These are phyloP conservation scores for Chascanopsetta lugubris DNA, from an alignment of 2,113 vertebrate genomes.

Conservation along the genomic window DNA sequence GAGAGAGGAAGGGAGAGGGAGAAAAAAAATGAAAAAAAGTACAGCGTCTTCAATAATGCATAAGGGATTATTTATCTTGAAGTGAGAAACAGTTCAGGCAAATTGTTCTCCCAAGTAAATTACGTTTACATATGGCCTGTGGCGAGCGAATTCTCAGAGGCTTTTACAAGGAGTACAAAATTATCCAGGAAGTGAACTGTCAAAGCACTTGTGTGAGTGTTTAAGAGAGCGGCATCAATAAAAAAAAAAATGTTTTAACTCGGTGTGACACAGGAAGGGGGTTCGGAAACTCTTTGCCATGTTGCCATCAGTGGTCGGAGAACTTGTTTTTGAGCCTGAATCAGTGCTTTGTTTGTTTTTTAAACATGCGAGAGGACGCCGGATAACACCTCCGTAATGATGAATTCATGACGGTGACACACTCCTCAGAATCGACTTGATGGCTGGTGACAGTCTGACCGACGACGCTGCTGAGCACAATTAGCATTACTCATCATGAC, in stretches of 20 bases:
- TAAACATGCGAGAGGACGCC: background rate
- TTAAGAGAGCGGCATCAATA: slow-evolving; percentile 27
- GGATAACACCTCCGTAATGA: slow-evolving; percentile 4
- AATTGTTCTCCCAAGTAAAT: slow-evolving; percentile 74
- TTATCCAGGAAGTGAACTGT: slow-evolving; percentile 53
- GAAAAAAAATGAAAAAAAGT: background rate
- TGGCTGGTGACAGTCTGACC: slow-evolving; percentile 72
- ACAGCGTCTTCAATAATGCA: slow-evolving; percentile 63
- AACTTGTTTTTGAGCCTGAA: background rate
- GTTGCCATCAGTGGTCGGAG: too few species aligned
- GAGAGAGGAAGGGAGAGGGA: too few species aligned
- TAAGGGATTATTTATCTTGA: slow-evolving; percentile 71
- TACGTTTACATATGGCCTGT: slow-evolving; percentile 62
- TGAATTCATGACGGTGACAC: slow-evolving; percentile 39
- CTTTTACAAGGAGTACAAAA: slow-evolving; percentile 43
- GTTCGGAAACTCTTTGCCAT: too few species aligned
- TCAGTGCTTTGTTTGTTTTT: background rate
- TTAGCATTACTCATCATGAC: slow-evolving; percentile 68
- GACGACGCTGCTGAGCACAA: slow-evolving; percentile 62
- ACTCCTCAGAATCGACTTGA: slow-evolving; percentile 54
- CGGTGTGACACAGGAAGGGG: too few species aligned
- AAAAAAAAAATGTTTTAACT: too few species aligned
- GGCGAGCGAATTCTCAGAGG: slow-evolving; percentile 55
- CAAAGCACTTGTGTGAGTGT: slow-evolving; percentile 37
- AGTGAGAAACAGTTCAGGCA: slow-evolving; percentile 64